Base-by-base conservation (phyloP, 2,888 invertebrate species). In the Drosophila paucipuncta region DNA sequence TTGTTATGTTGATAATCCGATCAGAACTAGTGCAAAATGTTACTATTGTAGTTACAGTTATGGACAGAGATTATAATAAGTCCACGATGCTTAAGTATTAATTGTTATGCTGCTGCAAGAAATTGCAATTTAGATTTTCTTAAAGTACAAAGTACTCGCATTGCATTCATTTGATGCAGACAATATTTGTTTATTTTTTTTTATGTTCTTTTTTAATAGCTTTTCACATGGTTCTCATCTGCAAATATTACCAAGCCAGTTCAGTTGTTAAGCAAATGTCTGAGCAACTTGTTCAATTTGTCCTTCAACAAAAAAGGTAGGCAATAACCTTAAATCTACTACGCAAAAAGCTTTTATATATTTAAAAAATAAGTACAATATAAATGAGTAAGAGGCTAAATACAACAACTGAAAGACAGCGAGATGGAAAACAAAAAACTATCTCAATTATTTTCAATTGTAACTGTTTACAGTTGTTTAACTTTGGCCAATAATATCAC, bases 401-500 rank as follows among this genome's bases (percentile, higher is more conserved):
- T 53, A 65, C 28, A 55, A 37, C 22, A 60, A 39, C 5, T 28
- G 39, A 22, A 53, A 62, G 54, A 28, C 52, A 58, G 52, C 57
- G 58, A 69, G 69, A 58, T 68, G 77, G 57, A 74, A 83, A 90
- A 73, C 74, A 70, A 74, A 82, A 80, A 82, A 91, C 78, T 85
- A 82, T 90, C 73, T 74, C 91, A 78, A 76, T 82, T 89, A 81
- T 85, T 85, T 60, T 73, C 78, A 83, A 76, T 82, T 78, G 76
- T 70, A 72, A 76, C 81, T 76, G 76, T 73, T 80, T 61, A 67
- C 91, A 84, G 85, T 85, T 91, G 82, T 84, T 91, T 83, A 83
- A 85, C 81, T 81, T 91, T 91, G 85, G 79, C 80, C 80, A 83
- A 82, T 80, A 84, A 74, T 79, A 77, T 82, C 90, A 91, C 85